phyloP scores from a whole-genome alignment of 1,140 invertebrate genomes.

The Subanguina moxae region DNA sequence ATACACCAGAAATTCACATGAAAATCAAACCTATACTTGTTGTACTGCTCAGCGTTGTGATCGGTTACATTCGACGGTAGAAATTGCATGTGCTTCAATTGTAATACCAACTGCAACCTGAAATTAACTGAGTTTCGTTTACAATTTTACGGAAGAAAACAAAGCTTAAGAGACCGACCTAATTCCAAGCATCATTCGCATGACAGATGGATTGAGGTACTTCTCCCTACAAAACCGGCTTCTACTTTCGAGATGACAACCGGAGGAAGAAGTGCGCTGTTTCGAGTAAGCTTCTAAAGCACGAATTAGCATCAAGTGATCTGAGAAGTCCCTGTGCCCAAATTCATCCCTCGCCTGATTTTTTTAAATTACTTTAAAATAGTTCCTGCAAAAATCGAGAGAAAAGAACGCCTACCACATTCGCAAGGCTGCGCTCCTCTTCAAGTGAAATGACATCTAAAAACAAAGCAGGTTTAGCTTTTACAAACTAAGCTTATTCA shows the following conservation, averaged over 20 bases:
- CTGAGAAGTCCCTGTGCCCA: conserved; percentile 74
- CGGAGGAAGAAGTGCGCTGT: not conserved
- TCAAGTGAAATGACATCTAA: conserved; percentile 45
- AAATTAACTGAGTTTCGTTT: too few species aligned
- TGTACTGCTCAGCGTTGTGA: conserved; percentile 30
- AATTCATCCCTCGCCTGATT: conserved; percentile 69
- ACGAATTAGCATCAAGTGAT: conserved; percentile 80
- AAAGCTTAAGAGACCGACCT: conserved; percentile 47
- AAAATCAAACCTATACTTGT: conserved; percentile 10
- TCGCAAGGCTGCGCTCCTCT: conserved; percentile 60
- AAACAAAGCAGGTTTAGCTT: conserved; percentile 14
- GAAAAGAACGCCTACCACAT: too few species aligned
- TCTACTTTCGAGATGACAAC: conserved; percentile 44
- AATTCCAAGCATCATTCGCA: conserved; percentile 75
- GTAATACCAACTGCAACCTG: conserved; percentile 44
- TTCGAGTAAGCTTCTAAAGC: conserved; percentile 70
- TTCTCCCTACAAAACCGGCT: conserved; percentile 73
- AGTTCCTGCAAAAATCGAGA: too few species aligned
- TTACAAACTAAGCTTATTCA: conserved; percentile 1
- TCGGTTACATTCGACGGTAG: conserved; percentile 19
- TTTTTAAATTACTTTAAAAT: too few species aligned
- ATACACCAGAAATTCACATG: too few species aligned
- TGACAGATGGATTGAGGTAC: conserved; percentile 74
- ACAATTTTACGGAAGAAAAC: not conserved
- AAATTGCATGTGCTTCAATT: conserved; percentile 42